These are phyloP conservation scores for Psittacara wagleri DNA, from an alignment of 2,113 vertebrate species.

Conservation along the genomic window DNA sequence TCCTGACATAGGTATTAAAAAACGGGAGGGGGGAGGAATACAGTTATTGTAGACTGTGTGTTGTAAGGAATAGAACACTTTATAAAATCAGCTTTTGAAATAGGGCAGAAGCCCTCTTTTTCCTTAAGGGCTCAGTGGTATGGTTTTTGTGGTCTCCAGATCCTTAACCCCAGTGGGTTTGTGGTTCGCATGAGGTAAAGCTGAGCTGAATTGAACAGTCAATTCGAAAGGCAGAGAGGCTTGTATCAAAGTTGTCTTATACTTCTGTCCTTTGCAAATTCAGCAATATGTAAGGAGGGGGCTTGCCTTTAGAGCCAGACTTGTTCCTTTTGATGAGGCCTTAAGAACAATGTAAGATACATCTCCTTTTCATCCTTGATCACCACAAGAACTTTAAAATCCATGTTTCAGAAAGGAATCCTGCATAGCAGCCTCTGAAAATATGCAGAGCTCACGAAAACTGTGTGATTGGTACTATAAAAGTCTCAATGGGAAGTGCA, in stretches of 20 bases:
- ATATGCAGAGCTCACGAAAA: background rate
- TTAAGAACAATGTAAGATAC: background rate
- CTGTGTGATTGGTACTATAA: background rate
- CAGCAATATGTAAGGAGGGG: background rate
- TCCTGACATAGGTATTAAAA: background rate
- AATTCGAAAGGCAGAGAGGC: background rate
- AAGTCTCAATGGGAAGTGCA: background rate
- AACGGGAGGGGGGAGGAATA: rapidly evolving
- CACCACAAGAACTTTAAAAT: background rate
- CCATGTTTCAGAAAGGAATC: background rate
- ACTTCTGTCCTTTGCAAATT: background rate
- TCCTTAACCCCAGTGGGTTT: background rate
- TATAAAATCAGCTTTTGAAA: background rate
- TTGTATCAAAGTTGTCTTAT: background rate
- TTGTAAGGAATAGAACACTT: background rate
- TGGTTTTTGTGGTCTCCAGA: background rate
- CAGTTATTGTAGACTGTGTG: background rate
- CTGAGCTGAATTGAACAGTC: background rate
- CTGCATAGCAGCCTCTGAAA: background rate
- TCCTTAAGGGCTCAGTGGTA: background rate
- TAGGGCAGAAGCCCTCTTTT: background rate
- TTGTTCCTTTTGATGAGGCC: background rate
- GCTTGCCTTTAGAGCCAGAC: background rate
- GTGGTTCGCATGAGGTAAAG: background rate
- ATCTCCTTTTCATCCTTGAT: background rate